Conservation (phyloP, 30 jellyfish, hydroid and myxozoan genomes). For the Cassiopea andromeda region DNA sequence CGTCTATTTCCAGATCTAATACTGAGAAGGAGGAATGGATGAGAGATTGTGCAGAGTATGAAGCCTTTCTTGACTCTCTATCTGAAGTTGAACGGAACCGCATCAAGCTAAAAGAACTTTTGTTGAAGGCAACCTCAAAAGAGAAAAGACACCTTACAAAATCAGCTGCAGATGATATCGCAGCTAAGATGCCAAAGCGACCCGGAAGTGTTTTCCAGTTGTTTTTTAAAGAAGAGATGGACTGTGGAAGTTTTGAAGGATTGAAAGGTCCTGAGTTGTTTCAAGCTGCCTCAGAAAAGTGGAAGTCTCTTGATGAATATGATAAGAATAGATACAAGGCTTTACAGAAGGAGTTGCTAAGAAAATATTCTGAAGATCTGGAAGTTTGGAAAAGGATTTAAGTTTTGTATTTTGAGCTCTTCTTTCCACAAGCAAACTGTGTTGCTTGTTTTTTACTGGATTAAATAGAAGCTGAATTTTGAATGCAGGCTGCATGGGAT, state of each 20-base stretch:
- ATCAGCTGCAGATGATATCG: conserved; percentile 45
- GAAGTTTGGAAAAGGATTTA: conserved; percentile 67
- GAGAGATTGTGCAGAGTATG: conserved; percentile 64
- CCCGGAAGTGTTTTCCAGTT: conserved; percentile 71
- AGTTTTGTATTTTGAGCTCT: not conserved
- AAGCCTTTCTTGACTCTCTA: conserved; percentile 57
- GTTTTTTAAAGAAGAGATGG: conserved; percentile 40
- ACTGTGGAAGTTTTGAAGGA: conserved; percentile 49
- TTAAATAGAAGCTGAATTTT: too few relatives aligned
- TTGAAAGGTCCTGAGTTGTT: conserved; percentile 61
- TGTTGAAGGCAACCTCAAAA: conserved; percentile 53
- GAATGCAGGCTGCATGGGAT: too few relatives aligned
- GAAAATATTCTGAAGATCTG: conserved; percentile 33
- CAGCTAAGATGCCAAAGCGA: conserved; percentile 62
- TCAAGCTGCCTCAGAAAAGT: conserved; percentile 60
- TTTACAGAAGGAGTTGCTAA: conserved; percentile 18
- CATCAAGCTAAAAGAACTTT: conserved; percentile 51
- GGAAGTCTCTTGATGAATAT: conserved; percentile 41
- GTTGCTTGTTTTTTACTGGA: not conserved
- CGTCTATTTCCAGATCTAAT: conserved; percentile 39
- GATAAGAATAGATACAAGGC: conserved; percentile 13
- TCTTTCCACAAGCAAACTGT: not conserved
- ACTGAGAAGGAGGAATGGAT: conserved; percentile 60
- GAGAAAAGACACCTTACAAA: conserved; percentile 54
- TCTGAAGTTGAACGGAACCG: conserved; percentile 63